phyloP scores from a whole-genome alignment of 2,797 vertebrate genomes.

The Chiloscyllium punctatum region DNA sequence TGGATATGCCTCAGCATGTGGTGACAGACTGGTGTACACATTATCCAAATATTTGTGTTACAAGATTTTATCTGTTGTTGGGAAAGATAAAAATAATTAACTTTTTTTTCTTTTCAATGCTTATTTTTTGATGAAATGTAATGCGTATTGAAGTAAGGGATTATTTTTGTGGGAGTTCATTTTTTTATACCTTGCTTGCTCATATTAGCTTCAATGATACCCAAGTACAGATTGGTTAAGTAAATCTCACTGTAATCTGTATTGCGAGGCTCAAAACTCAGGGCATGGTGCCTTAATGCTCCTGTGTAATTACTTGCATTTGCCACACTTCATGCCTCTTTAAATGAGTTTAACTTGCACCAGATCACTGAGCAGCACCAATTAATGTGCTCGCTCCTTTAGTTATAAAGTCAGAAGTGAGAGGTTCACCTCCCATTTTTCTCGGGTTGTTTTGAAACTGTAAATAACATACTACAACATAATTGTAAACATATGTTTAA shows the following conservation, averaged over 20 bases:
- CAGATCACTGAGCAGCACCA: background rate
- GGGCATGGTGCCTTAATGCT: background rate
- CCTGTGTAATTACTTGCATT: background rate
- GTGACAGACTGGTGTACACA: background rate
- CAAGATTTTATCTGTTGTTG: background rate
- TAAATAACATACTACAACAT: background rate
- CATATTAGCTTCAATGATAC: background rate
- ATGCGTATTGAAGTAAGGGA: background rate
- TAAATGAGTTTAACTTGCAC: background rate
- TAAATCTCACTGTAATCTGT: background rate
- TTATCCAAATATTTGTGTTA: background rate
- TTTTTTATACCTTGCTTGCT: background rate
- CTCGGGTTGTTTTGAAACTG: background rate
- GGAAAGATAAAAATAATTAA: background rate
- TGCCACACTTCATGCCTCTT: background rate
- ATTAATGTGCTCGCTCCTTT: background rate
- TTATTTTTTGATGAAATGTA: background rate
- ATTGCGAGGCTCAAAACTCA: background rate
- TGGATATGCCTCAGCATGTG: background rate
- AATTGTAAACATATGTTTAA: background rate
- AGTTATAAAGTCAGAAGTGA: background rate
- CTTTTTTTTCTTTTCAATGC: background rate
- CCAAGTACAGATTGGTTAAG: background rate
- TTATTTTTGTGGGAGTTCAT: background rate
- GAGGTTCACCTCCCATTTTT: background rate